A percentile compares a stretch with the other conserved stretches of the same genome.
Conservation (phyloP, 2,888 invertebrate species). For the Lamellibrachia satsuma region DNA sequence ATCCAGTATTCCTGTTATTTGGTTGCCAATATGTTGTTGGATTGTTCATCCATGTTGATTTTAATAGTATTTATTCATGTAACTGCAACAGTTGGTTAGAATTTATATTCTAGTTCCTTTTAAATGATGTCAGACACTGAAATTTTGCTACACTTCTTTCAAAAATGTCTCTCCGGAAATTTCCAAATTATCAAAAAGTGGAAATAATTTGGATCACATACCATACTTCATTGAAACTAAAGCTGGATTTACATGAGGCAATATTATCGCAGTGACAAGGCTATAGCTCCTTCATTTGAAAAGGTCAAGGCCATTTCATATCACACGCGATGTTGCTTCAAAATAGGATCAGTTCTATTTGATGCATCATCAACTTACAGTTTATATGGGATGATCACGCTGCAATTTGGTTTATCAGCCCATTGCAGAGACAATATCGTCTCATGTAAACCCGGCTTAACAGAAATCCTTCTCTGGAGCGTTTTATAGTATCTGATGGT, state of each 20-base stretch:
- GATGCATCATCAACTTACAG: too few species aligned
- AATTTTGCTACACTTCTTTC: neutral
- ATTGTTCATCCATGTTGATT: neutral
- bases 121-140: neutral
- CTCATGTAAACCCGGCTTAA: too few species aligned
- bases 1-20: neutral
- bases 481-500: constrained; percentile 29
- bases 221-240: neutral
- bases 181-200: neutral
- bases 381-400: too few species aligned
- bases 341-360: too few species aligned
- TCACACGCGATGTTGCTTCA: too few species aligned
- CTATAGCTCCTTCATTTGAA: too few species aligned
- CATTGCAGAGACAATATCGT: too few species aligned
- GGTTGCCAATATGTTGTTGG: neutral
- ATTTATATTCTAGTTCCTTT: neutral
- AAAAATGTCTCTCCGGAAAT: neutral
- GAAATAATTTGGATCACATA: neutral
- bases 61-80: neutral
- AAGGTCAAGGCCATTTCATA: too few species aligned
- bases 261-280: too few species aligned
- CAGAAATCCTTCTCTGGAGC: too few species aligned
- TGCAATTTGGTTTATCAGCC: too few species aligned
- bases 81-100: neutral
- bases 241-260: too few species aligned